Evolutionary conservation across 2,797 vertebrate genomes (phyloP).

Genomic region (Pempheris klunzingeri): DNA sequence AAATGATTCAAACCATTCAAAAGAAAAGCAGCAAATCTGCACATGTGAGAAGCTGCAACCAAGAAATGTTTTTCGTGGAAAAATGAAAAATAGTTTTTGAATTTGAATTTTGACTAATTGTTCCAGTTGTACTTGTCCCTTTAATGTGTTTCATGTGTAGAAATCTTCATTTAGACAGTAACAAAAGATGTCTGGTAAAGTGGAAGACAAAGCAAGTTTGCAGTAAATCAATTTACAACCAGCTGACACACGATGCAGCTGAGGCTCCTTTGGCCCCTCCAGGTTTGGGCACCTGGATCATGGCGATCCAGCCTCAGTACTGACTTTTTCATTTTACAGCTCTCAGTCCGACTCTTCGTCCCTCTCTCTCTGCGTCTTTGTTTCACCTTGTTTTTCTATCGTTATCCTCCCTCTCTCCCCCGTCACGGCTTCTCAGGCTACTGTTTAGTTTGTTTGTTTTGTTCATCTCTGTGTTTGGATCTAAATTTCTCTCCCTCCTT

Average conservation of each 20-base stretch:
- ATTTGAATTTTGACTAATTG: too few species aligned
- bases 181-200: too few species aligned
- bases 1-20: too few species aligned
- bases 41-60: too few species aligned
- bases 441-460: constrained; percentile 13
- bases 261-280: neutral
- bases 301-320: neutral
- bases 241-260: neutral
- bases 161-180: too few species aligned
- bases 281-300: neutral
- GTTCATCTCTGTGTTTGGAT: neutral
- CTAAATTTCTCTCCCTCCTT: neutral
- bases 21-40: too few species aligned
- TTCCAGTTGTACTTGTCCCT: too few species aligned
- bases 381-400: neutral
- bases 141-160: too few species aligned
- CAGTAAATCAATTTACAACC: neutral
- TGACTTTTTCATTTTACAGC: neutral
- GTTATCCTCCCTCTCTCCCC: neutral
- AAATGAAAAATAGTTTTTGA: too few species aligned
- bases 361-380: neutral
- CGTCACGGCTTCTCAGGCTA: neutral
- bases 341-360: neutral
- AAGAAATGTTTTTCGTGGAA: too few species aligned
- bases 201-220: too few species aligned